phyloP scores from a whole-genome alignment of 2,888 invertebrate species.

The Agriopis leucophaearia region DNA sequence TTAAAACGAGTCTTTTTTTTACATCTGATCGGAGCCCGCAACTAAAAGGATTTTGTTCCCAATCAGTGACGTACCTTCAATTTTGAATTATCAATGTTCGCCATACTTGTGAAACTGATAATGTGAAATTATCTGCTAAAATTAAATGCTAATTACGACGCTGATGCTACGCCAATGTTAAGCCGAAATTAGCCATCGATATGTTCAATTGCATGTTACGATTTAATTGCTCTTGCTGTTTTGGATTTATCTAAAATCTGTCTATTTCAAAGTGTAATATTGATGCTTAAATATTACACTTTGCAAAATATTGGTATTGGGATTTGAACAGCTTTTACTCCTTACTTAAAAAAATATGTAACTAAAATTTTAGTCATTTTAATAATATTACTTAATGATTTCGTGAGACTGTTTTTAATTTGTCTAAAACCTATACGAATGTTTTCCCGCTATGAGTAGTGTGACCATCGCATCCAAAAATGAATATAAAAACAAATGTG shows the following conservation, averaged over 20 bases:
- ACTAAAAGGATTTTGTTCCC: too few species aligned
- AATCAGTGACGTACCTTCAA: constrained; percentile 1
- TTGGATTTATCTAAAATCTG: constrained; percentile 14
- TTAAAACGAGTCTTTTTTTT: too few species aligned
- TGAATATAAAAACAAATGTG: too few species aligned
- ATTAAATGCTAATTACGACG: constrained; percentile 38
- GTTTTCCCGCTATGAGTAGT: too few species aligned
- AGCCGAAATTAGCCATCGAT: constrained; percentile 20
- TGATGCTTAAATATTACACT: not conserved
- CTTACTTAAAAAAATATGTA: not conserved
- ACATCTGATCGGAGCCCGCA: too few species aligned
- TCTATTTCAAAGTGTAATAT: constrained; percentile 5
- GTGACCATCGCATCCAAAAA: too few species aligned
- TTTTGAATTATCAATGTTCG: constrained; percentile 26
- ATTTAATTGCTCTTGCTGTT: constrained; percentile 11
- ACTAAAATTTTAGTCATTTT: too few species aligned
- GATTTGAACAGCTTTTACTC: not conserved
- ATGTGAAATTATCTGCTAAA: constrained; percentile 52
- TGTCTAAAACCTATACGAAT: too few species aligned
- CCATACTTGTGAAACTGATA: constrained; percentile 71
- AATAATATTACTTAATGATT: too few species aligned
- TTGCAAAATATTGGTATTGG: too few species aligned
- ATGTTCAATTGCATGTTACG: constrained; percentile 22
- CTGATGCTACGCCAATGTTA: constrained; percentile 13
- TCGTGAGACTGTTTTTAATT: too few species aligned